Conservation (phyloP, 2,888 invertebrate species). For the Agonopterix heracliana region DNA sequence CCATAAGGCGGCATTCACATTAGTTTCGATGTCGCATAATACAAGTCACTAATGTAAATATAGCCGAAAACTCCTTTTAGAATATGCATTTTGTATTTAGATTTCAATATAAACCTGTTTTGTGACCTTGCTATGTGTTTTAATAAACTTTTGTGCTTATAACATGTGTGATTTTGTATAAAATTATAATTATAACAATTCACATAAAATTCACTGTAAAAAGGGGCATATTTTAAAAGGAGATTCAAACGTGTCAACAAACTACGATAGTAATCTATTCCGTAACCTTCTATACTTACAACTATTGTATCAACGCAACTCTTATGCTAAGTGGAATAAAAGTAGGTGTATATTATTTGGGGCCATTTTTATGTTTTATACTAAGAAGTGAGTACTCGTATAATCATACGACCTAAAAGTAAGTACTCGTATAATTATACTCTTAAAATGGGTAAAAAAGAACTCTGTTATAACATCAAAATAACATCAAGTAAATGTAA, state of each 20-base stretch:
- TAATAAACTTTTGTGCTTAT: conserved; percentile 12
- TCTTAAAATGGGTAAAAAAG: too few species aligned
- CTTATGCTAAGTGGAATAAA: conserved; percentile 69
- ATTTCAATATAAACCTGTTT: conserved; percentile 27
- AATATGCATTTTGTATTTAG: conserved; percentile 38
- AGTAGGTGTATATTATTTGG: conserved; percentile 36
- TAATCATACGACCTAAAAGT: background rate
- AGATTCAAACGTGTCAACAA: conserved; percentile 31
- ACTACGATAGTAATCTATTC: conserved; percentile 14
- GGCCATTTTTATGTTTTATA: background rate
- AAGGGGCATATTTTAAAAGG: conserved; percentile 52
- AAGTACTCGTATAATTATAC: too few species aligned
- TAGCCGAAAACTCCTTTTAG: conserved; percentile 57
- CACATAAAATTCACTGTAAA: conserved; percentile 16
- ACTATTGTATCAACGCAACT: conserved; percentile 51
- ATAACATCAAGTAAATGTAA: too few species aligned
- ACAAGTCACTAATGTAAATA: conserved; percentile 62
- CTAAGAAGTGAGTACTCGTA: background rate
- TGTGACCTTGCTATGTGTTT: conserved; percentile 43
- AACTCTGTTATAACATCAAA: too few species aligned
- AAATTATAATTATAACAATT: conserved; percentile 10
- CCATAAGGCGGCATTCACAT: conserved; percentile 57
- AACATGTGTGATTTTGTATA: conserved; percentile 14
- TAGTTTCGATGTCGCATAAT: conserved; percentile 59
- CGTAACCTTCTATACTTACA: conserved; percentile 58